A percentile compares a stretch with the other conserved stretches of the same genome.
These are phyloP conservation scores for Serrognathus titanus DNA, from an alignment of 2,888 invertebrate species.

Conservation along the genomic window DNA sequence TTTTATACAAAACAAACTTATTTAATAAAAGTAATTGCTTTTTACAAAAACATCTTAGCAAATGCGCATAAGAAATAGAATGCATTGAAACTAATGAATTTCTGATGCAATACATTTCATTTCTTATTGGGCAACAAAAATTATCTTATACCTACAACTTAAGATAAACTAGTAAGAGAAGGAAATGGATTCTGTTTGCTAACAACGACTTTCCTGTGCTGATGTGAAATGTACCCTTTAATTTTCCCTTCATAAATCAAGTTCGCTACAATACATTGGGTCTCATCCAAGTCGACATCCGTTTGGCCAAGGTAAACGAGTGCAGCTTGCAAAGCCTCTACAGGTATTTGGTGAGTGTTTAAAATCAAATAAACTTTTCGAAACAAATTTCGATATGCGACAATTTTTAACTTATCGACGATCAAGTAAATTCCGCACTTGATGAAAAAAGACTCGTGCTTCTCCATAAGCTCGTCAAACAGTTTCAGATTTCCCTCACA, in stretches of 20 bases:
- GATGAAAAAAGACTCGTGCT: constrained; percentile 90
- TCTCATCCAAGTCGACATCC: constrained; percentile 90
- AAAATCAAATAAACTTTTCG: constrained; percentile 81
- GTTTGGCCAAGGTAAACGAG: constrained; percentile 76
- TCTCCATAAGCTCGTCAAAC: constrained; percentile 79
- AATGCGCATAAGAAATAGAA: background rate
- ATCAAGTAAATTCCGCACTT: constrained; percentile 96
- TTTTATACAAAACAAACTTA: too few relatives aligned
- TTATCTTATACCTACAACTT: constrained; percentile 30
- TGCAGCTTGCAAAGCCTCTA: constrained; percentile 78
- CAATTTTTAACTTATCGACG: constrained; percentile 92
- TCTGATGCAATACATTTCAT: background rate
- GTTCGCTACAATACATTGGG: constrained; percentile 94
- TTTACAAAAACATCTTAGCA: too few relatives aligned
- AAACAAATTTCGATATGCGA: constrained; percentile 93
- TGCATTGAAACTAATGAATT: background rate
- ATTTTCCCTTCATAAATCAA: constrained; percentile 95
- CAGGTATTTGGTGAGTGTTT: constrained; percentile 83
- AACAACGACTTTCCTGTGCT: constrained; percentile 94
- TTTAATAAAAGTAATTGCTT: too few relatives aligned
- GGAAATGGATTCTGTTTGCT: constrained; percentile 98
- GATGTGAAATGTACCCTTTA: constrained; percentile 96
- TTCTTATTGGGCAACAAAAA: too few relatives aligned
- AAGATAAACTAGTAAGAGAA: constrained; percentile 61
- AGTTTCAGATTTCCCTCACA: constrained; percentile 84